Evolutionary conservation across 2,888 invertebrate genomes (phyloP).

Genomic region (Copidosoma aretas): DNA sequence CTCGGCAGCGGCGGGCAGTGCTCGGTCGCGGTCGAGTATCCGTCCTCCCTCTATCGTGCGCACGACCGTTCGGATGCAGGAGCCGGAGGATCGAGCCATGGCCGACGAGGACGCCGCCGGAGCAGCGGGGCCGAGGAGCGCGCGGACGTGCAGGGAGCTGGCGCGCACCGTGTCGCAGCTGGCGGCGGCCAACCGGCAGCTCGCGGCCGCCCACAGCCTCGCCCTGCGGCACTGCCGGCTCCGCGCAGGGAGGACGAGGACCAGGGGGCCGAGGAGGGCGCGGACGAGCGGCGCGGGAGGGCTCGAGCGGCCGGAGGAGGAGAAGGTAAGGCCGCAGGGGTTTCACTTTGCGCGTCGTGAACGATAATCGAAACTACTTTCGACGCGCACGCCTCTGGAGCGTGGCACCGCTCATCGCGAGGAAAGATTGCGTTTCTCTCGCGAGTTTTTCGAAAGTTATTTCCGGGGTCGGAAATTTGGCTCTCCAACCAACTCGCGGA

Average conservation of each 20-base stretch:
- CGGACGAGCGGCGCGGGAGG: neutral
- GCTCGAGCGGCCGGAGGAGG: slow-evolving; percentile 19
- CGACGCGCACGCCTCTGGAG: slow-evolving; percentile 48
- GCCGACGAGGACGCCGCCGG: neutral
- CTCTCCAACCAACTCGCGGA: too few relatives aligned
- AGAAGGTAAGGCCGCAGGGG: slow-evolving; percentile 48
- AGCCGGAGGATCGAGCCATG: neutral
- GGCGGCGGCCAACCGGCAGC: slow-evolving; percentile 59
- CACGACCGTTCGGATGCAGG: too few relatives aligned
- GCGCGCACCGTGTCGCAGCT: slow-evolving; percentile 56
- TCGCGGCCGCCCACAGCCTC: slow-evolving; percentile 54
- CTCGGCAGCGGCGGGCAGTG: too few relatives aligned
- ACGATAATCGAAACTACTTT: slow-evolving; percentile 47
- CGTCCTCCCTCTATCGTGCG: too few relatives aligned
- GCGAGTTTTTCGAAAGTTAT: too few relatives aligned
- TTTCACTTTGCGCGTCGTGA: slow-evolving; percentile 44
- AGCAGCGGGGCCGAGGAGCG: neutral
- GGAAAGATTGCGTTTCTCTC: slow-evolving; percentile 49
- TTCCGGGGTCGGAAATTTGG: too few relatives aligned
- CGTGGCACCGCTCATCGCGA: slow-evolving; percentile 45
- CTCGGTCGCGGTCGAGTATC: too few relatives aligned
- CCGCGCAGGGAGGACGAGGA: slow-evolving; percentile 6
- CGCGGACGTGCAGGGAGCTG: slow-evolving; percentile 45
- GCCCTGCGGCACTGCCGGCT: slow-evolving; percentile 48
- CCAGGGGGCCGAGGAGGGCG: neutral